Conservation (phyloP, 64 coral and sea anemone genomes). For the Dendrophyllia cribrosa region DNA sequence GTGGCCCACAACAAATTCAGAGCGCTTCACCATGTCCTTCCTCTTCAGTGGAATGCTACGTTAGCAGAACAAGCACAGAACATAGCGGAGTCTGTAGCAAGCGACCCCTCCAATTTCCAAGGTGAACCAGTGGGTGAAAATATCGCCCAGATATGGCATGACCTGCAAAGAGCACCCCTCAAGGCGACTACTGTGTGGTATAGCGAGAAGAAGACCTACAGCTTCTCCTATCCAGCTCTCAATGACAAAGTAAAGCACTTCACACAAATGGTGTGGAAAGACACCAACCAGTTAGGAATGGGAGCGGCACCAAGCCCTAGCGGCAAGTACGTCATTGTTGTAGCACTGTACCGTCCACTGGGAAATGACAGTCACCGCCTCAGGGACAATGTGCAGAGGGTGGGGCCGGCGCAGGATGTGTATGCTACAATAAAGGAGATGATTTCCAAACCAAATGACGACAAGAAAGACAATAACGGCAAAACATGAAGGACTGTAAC, state of each 20-base stretch:
- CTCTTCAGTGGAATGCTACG: constrained; percentile 82
- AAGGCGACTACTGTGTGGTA: constrained; percentile 95
- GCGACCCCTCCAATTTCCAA: constrained; percentile 67
- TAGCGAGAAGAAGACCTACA: constrained; percentile 74
- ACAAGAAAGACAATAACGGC: neutral
- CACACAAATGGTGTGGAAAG: constrained; percentile 88
- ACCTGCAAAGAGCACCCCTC: constrained; percentile 81
- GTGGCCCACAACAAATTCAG: constrained; percentile 85
- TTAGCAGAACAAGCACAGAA: constrained; percentile 84
- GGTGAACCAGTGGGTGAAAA: constrained; percentile 86
- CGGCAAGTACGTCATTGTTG: constrained; percentile 88
- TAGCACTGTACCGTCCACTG: constrained; percentile 84
- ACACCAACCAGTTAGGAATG: constrained; percentile 76
- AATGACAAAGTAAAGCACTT: constrained; percentile 81
- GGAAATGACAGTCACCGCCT: constrained; percentile 81
- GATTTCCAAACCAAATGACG: constrained; percentile 63
- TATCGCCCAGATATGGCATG: constrained; percentile 96
- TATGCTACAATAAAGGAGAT: constrained; percentile 87
- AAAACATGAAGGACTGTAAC: neutral
- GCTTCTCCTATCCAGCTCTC: constrained; percentile 81
- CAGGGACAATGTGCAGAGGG: constrained; percentile 68
- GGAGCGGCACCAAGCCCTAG: constrained; percentile 82
- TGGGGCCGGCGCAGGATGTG: constrained; percentile 73
- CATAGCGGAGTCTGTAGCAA: constrained; percentile 81
- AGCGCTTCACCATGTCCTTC: constrained; percentile 71